Evolutionary conservation across 2,113 vertebrate species (phyloP), one percentile per base, ranked within the genome.

Genomic region (Callocephalon fimbriatum): DNA sequence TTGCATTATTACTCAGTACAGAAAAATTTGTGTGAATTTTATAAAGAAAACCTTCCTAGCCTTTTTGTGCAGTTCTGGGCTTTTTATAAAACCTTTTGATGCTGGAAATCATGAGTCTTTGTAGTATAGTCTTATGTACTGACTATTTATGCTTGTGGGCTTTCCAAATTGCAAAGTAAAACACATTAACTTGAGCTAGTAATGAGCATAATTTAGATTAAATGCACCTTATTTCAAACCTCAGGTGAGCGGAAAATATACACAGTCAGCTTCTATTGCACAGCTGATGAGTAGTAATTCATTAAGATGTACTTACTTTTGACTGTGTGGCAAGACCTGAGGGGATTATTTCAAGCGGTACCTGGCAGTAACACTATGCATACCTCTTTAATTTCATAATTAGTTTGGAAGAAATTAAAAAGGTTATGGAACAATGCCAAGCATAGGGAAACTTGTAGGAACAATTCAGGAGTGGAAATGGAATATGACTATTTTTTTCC

Each of bases 201-300:
- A 91, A 94, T 50, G 48, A 91, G 22, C 9, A 70, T 76, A 91
- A 63, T 68, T 95, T 79, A 89, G 48, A 85, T 88, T 90, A 78
- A 88, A 50, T 23, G 20, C 31, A 37, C 22, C 5, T 78, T 81
- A 71, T 45, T 93, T 92, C 51, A 90, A 42, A 77, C 42, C 61
- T 93, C 88, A 92, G 44, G 44, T 68, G 44, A 82, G 38, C 14
- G 15, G n/a, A 67, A 72, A 78, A 71, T 85, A 82, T 37, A 44
- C 62, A 67, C 16, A 67, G n/a, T 81, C 93, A 95, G 51, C n/a
- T 75, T 48, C 15, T 45, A 13, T 21, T 81, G 25, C 70, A 53
- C 40, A 93, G 61, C 25, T 75, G 67, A 82, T 75, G 82, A 94
- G 70, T 37, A 6, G 51, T 32, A 81, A 70, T 29, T 90, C 70